Base-by-base conservation (phyloP, 1,140 invertebrate species). In the Trachelipus rathkii region DNA sequence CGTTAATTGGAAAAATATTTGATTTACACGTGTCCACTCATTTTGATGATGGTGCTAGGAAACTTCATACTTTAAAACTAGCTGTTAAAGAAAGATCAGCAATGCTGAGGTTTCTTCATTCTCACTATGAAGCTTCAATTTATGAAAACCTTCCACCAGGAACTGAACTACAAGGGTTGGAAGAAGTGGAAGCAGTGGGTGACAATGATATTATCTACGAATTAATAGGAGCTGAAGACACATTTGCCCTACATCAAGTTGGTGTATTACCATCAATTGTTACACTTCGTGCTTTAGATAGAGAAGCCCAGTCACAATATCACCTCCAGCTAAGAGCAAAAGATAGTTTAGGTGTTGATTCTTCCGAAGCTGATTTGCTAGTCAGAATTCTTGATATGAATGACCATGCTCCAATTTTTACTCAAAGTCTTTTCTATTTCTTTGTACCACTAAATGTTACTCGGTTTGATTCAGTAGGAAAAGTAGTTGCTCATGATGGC, bases 341-440 rank as follows among this genome's bases (percentile, higher is more conserved):
- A 19, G 80, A 81, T 67, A 75, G 74, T 24, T 74, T 73, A 21
- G 77, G 77, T 10, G 75, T 79, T 67, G 80, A 81, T 50, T 72
- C 60, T 46, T 72, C 80, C n/a, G 73, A 77, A 46, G 77, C 77
- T 13, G 78, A 77, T 73, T 74, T 97, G 4, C 86, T 88, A 21
- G 88, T 97, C 4, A 86, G 88, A 6, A 88, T 98, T 0, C 83
- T 90, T 0, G 94, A 97, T 83, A 91, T 92, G 81, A 97, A 98
- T 84, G 95, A 97, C 85, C 95, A 97, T 84, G 89, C 90, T 74
- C 95, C 95, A 0, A 86, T 91, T 10, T 96, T 97, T 84, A 89
- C 89, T 0, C 88, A 91, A 66, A 87, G 88, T 69, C 86, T 91
- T 19, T 97, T 95, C 84, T 89, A 90, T 69, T 95, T 95, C 82